phyloP scores from a whole-genome alignment of 2,797 vertebrate species.

The Iguana delicatissima region DNA sequence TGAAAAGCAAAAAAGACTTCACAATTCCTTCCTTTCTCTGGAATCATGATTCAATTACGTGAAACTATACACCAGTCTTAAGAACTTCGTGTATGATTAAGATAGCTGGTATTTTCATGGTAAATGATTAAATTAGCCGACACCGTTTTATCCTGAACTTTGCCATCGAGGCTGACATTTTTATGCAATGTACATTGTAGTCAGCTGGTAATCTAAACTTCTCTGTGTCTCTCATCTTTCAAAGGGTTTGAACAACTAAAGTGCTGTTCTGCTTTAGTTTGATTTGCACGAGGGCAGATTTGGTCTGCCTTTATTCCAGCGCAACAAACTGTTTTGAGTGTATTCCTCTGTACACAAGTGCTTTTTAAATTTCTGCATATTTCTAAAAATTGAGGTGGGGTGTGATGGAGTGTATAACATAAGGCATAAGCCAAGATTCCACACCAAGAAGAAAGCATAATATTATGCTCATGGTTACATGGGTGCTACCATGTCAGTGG shows the following conservation, averaged over 20 bases:
- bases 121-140: slow-evolving; percentile 80
- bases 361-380: slow-evolving; percentile 29
- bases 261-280: slow-evolving; percentile 62
- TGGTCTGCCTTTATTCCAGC: slow-evolving; percentile 37
- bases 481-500: too few species aligned
- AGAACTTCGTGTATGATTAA: slow-evolving; percentile 73
- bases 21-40: slow-evolving; percentile 60
- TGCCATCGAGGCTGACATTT: slow-evolving; percentile 75
- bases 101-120: slow-evolving; percentile 75
- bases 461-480: too few species aligned
- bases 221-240: slow-evolving; percentile 67
- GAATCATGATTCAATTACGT: slow-evolving; percentile 75
- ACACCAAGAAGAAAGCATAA: too few species aligned
- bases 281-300: slow-evolving; percentile 63
- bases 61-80: slow-evolving; percentile 68
- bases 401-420: neutral
- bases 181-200: slow-evolving; percentile 60
- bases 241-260: slow-evolving; percentile 68
- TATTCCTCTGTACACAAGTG: slow-evolving; percentile 27
- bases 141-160: slow-evolving; percentile 77
- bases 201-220: slow-evolving; percentile 71
- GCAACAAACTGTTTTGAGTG: slow-evolving; percentile 38
- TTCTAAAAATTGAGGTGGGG: neutral
- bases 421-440: too few species aligned
- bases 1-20: slow-evolving; percentile 60